A percentile compares a stretch with the other conserved stretches of the same genome.
Evolutionary conservation across 2,797 vertebrate species (phyloP).

Genomic region (Pangasius macronema): DNA sequence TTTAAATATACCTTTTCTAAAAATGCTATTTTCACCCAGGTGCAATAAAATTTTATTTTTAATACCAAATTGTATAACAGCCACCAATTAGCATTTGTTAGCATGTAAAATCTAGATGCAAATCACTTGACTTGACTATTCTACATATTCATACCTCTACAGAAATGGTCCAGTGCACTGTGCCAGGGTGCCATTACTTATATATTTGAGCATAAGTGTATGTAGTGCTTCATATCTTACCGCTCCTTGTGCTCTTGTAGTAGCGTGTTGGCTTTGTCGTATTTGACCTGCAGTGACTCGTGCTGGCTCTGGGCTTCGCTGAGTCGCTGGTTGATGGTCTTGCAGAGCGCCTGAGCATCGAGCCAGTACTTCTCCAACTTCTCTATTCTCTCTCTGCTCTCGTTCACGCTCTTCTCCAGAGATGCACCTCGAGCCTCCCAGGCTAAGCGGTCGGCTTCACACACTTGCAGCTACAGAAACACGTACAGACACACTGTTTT

Average conservation of each 20-base stretch:
- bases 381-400: constrained; percentile 86
- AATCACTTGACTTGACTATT: neutral
- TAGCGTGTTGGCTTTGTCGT: constrained; percentile 84
- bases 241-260: constrained; percentile 87
- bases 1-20: neutral
- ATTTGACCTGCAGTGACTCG: constrained; percentile 87
- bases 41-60: neutral
- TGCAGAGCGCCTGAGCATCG: constrained; percentile 88
- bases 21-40: neutral
- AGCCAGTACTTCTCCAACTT: constrained; percentile 91
- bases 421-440: constrained; percentile 79
- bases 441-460: constrained; percentile 71
- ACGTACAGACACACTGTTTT: neutral
- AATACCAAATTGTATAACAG: neutral
- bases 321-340: constrained; percentile 86
- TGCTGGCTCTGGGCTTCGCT: constrained; percentile 87
- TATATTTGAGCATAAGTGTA: neutral
- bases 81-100: neutral
- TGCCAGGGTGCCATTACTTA: neutral
- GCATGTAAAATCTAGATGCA: neutral
- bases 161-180: neutral
- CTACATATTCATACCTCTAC: neutral
- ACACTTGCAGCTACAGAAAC: constrained; percentile 74
- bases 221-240: constrained; percentile 63
- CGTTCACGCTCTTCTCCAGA: constrained; percentile 81